Conservation (phyloP, 2,888 invertebrate genomes). For the Saturnia japonica region DNA sequence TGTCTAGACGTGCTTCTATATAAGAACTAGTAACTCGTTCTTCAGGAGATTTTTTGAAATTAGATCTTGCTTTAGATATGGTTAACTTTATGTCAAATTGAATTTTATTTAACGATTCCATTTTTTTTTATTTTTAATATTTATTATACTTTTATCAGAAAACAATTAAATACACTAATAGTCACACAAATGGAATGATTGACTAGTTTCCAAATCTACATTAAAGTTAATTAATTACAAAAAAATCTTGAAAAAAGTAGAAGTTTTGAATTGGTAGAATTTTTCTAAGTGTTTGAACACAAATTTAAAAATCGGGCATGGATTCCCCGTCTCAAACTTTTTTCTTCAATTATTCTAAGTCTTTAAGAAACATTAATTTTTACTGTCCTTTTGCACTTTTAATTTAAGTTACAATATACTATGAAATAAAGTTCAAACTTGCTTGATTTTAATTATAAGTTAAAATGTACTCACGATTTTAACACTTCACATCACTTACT, state of each 20-base stretch:
- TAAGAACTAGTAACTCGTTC: not conserved
- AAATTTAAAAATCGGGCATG: not conserved
- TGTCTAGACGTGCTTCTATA: too few relatives aligned
- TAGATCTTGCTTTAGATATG: not conserved
- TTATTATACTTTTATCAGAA: not conserved
- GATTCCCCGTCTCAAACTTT: not conserved
- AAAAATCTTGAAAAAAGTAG: not conserved
- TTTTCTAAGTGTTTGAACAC: not conserved
- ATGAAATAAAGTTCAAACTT: not conserved
- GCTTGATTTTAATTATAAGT: not conserved
- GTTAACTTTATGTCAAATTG: not conserved
- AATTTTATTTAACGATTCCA: not conserved
- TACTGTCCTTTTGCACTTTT: not conserved
- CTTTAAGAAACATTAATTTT: not conserved
- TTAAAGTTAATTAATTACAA: not conserved
- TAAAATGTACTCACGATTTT: not conserved
- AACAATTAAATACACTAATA: not conserved
- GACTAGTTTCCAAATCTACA: not conserved
- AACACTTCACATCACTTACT: not conserved
- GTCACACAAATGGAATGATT: not conserved
- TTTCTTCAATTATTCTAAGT: not conserved
- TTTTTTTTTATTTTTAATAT: not conserved
- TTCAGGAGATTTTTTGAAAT: not conserved
- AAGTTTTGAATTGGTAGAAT: not conserved
- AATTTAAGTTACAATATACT: not conserved